Evolutionary conservation across 2,113 vertebrate species (phyloP), one percentile per base, ranked within the genome.

Genomic region (Sylvietta virens): DNA sequence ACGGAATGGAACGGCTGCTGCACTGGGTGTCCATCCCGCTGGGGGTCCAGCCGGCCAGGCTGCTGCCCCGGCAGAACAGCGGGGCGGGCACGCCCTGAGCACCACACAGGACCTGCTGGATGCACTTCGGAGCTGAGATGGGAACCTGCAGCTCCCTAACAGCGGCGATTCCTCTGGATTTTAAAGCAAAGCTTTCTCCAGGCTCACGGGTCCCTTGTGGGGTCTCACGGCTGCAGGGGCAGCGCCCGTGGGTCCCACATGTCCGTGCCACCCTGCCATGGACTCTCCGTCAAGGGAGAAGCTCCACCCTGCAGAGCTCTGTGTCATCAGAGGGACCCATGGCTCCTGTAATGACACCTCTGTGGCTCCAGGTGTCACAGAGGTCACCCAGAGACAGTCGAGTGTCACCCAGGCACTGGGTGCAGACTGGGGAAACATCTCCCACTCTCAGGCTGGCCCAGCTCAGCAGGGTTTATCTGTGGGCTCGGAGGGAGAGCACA

Each of bases 21-120:
- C n/a, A n/a, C n/a, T n/a, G n/a, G n/a, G n/a, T n/a, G n/a, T n/a
- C n/a, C 15, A 8, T 23, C 21, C 74, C 78, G 39, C 17, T 0
- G 5, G 76, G 44, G 51, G 0, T 1, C 1, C 2, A 31, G 39
- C 30, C 1, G 1, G 20, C 47, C 62, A 40, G 60, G 42, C 72
- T 64, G 54, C 54, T 20, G 22, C 47, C 45, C 44, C 15, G 7
- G 10, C 64, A 42, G 24, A n/a, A 42, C 47, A 54, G 53, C 11
- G 19, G 60, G 57, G 47, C 30, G 31, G 33, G 31, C 2, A 2
- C 67, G 24, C 85, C n/a, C 39, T 4, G 23, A 64, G 50, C 4
- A 2, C 18, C 58, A 54, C 8, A 4, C 6, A 44, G 61, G 47
- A 40, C 39, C 51, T 23, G 3, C 44, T 22, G 57, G 62, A 37